phyloP scores from a whole-genome alignment of 2,888 invertebrate genomes.

The Lepidocyrtoides sp. region DNA sequence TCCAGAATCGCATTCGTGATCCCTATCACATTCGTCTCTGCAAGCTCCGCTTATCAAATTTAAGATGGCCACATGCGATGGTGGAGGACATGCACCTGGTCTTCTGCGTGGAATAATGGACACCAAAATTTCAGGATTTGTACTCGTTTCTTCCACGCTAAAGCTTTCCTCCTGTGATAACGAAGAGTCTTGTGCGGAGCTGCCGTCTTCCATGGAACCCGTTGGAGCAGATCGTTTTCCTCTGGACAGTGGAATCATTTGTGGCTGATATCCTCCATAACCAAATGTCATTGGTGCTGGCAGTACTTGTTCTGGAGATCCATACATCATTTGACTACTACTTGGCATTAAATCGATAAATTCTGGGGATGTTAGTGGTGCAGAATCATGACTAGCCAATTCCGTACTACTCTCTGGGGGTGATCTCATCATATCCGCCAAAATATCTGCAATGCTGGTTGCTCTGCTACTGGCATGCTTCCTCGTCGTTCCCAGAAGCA shows the following conservation, averaged over 20 bases:
- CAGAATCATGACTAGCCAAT: slow-evolving; percentile 45
- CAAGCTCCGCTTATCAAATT: slow-evolving; percentile 84
- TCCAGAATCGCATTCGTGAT: slow-evolving; percentile 85
- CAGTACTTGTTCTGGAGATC: background rate
- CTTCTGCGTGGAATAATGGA: slow-evolving; percentile 83
- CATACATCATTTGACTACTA: slow-evolving; percentile 78
- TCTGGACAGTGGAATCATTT: slow-evolving; percentile 65
- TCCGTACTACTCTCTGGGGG: slow-evolving; percentile 54
- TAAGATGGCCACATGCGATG: slow-evolving; percentile 83
- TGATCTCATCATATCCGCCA: slow-evolving; percentile 84
- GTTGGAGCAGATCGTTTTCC: slow-evolving; percentile 55
- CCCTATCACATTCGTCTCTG: slow-evolving; percentile 84
- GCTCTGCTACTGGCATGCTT: slow-evolving; percentile 59
- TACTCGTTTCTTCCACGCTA: slow-evolving; percentile 60
- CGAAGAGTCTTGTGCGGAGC: slow-evolving; percentile 55
- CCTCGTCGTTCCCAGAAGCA: slow-evolving; percentile 57
- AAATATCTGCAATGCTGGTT: slow-evolving; percentile 83
- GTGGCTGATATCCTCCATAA: slow-evolving; percentile 39
- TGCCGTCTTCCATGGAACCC: slow-evolving; percentile 59
- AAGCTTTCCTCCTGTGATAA: slow-evolving; percentile 71
- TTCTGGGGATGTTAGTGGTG: slow-evolving; percentile 70
- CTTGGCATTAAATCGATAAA: slow-evolving; percentile 84
- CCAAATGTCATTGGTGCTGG: slow-evolving; percentile 50
- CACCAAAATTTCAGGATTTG: slow-evolving; percentile 80
- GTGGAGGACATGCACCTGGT: slow-evolving; percentile 84